These are phyloP conservation scores for Amblyopsis rosae DNA, from an alignment of 2,113 vertebrate species.

Conservation along the genomic window DNA sequence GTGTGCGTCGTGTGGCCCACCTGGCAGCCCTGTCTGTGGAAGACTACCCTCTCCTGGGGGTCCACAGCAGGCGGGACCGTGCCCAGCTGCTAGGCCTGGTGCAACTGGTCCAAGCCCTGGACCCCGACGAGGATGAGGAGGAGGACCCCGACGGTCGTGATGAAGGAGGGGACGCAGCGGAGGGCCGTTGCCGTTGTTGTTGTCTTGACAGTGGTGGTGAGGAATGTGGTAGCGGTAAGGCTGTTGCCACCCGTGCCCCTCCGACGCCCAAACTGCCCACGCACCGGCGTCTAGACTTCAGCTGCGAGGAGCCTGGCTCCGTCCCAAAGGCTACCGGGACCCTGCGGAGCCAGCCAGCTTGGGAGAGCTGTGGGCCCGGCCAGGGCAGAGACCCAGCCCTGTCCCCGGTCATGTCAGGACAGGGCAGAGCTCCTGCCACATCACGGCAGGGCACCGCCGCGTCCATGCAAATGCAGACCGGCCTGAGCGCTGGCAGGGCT, in stretches of 20 bases:
- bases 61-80: slow-evolving; percentile 81
- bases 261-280: slow-evolving; percentile 16
- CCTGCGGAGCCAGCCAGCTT: too few relatives aligned
- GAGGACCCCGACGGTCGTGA: not conserved
- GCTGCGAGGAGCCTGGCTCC: slow-evolving; percentile 29
- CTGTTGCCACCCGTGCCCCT: slow-evolving; percentile 11
- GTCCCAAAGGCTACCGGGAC: not conserved
- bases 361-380: not conserved
- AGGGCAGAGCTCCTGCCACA: not conserved
- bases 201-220: too few relatives aligned
- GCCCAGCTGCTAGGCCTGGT: slow-evolving; percentile 85
- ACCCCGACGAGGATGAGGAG: slow-evolving; percentile 26
- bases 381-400: too few relatives aligned
- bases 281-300: slow-evolving; percentile 81
- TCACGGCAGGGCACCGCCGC: too few relatives aligned
- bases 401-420: not conserved
- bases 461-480: slow-evolving; percentile 5
- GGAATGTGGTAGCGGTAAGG: too few relatives aligned
- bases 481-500: not conserved
- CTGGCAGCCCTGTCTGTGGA: slow-evolving; percentile 81
- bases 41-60: slow-evolving; percentile 83
- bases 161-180: slow-evolving; percentile 36
- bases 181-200: not conserved
- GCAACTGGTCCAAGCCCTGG: slow-evolving; percentile 81
- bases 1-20: slow-evolving; percentile 79